Percentiles rank a stretch among this genome's conserved stretches.
Conservation (phyloP, 2,888 invertebrate species). For the Troides helena region DNA sequence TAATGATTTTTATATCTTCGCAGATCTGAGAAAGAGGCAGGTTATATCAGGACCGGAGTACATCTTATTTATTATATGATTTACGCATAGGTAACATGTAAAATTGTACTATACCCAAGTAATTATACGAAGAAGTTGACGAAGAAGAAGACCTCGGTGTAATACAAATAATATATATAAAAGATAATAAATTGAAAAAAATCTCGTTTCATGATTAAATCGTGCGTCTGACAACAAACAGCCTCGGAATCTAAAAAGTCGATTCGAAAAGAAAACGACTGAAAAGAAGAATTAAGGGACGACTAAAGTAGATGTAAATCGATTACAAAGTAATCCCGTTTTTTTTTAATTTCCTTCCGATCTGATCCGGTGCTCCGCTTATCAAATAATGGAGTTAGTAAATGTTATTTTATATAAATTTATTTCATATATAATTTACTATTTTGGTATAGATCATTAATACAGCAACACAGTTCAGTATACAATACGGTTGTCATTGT, state of each 20-base stretch:
- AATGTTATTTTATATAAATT: background rate
- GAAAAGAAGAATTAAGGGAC: slow-evolving; percentile 1
- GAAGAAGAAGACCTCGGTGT: too few species aligned
- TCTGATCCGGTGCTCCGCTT: background rate
- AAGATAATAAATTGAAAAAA: background rate
- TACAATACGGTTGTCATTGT: too few species aligned
- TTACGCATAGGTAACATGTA: background rate
- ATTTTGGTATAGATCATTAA: background rate
- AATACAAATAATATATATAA: background rate
- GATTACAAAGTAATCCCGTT: background rate
- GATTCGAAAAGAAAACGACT: background rate
- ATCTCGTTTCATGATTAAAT: background rate
- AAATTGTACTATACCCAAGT: background rate
- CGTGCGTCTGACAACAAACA: background rate
- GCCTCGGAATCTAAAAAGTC: background rate
- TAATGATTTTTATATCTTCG: too few species aligned
- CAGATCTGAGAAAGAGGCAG: too few species aligned
- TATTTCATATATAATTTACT: background rate
- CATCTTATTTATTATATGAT: too few species aligned
- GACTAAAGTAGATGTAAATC: background rate
- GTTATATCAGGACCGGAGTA: too few species aligned
- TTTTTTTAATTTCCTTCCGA: background rate
- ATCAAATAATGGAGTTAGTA: background rate
- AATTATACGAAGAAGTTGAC: background rate
- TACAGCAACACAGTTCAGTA: too few species aligned